Conservation (phyloP, 2,113 vertebrate genomes). For the Litocranius walleri region DNA sequence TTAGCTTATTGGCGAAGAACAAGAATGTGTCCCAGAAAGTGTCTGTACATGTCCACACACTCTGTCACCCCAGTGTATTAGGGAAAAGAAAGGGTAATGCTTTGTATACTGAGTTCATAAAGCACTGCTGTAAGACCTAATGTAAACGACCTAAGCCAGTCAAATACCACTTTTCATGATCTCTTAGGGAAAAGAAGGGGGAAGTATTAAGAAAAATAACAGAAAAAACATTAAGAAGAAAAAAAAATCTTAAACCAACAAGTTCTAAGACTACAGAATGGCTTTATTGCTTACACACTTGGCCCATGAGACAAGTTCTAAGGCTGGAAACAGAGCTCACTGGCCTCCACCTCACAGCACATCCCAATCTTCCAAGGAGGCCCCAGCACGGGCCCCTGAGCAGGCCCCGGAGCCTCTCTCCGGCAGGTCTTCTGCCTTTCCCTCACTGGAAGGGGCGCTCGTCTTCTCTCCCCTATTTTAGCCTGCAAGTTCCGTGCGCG, state of each 20-base stretch:
- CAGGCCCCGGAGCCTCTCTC: background rate
- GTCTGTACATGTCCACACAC: accelerated
- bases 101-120: background rate
- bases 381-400: no score
- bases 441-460: background rate
- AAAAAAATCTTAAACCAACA: background rate
- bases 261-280: background rate
- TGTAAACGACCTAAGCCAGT: background rate
- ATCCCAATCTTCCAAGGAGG: background rate
- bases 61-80: no score
- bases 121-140: background rate
- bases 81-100: background rate
- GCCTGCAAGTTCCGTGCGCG: background rate
- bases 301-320: background rate
- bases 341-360: background rate
- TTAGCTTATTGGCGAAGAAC: background rate
- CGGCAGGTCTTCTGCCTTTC: background rate
- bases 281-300: background rate
- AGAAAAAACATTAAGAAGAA: background rate
- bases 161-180: background rate
- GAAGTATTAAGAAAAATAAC: background rate
- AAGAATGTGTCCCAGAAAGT: background rate
- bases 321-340: background rate
- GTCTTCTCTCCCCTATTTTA: background rate
- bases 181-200: background rate